phyloP scores from a whole-genome alignment of 2,797 vertebrate species.

The Spondyliosoma cantharus region DNA sequence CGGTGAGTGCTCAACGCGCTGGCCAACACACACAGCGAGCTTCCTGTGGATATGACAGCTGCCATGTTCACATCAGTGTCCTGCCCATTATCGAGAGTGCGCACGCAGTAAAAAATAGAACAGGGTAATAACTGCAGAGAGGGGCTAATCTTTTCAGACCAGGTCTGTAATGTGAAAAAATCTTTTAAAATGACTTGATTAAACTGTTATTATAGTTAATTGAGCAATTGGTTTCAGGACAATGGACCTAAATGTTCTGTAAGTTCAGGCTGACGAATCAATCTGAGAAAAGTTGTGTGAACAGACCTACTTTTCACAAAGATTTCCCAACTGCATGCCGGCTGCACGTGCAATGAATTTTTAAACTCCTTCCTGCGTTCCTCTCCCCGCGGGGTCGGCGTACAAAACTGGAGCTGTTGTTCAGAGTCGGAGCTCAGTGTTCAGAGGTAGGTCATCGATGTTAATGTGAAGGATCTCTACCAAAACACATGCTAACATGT shows the following conservation, averaged over 20 bases:
- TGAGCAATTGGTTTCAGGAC: conserved; percentile 21
- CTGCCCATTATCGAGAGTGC: conserved; percentile 54
- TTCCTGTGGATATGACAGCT: conserved; percentile 74
- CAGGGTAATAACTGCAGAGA: conserved; percentile 25
- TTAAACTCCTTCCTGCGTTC: conserved; percentile 54
- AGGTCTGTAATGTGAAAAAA: conserved; percentile 27
- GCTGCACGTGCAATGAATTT: conserved; percentile 62
- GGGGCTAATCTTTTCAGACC: conserved; percentile 17
- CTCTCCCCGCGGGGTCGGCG: conserved; percentile 44
- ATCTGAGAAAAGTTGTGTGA: conserved; percentile 36
- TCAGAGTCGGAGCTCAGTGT: not conserved
- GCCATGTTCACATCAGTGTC: conserved; percentile 65
- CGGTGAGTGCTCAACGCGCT: conserved; percentile 87
- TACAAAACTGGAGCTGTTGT: conserved; percentile 38
- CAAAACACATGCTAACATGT: not conserved
- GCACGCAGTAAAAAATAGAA: conserved; percentile 38
- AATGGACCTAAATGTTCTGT: conserved; percentile 19
- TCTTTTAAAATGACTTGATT: conserved; percentile 15
- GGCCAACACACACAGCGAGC: conserved; percentile 63
- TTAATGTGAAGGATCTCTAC: not conserved
- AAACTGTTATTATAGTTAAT: conserved; percentile 25
- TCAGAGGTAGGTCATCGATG: conserved; percentile 58
- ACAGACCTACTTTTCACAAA: conserved; percentile 60
- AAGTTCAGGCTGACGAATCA: conserved; percentile 39
- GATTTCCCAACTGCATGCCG: conserved; percentile 61